These are phyloP conservation scores for Hippocampus zosterae DNA, from an alignment of 2,113 vertebrate genomes.

Conservation along the genomic window DNA sequence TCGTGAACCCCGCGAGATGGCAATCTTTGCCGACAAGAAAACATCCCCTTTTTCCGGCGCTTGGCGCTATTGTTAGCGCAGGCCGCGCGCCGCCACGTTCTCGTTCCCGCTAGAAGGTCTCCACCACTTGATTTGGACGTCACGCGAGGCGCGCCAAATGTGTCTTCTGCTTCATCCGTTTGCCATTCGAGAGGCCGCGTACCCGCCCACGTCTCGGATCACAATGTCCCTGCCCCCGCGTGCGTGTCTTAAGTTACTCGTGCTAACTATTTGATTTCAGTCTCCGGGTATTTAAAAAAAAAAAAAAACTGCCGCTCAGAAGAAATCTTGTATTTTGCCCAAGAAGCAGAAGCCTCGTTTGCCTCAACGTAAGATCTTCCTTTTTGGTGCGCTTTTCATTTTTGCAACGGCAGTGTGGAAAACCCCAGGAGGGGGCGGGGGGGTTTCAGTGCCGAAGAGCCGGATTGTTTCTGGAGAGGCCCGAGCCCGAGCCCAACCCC, in stretches of 20 bases:
- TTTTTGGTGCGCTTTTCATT: background rate
- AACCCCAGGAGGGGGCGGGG: background rate
- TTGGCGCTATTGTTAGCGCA: background rate
- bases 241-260: no score
- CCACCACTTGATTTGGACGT: no score
- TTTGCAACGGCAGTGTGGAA: constrained; percentile 19
- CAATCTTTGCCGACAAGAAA: constrained; percentile 6
- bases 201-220: constrained; percentile 36
- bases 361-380: background rate
- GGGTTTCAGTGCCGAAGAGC: constrained; percentile 36
- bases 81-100: no score
- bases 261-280: no score
- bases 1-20: background rate
- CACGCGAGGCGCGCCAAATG: no score
- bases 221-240: constrained; percentile 18
- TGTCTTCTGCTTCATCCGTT: constrained; percentile 6
- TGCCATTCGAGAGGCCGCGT: constrained; percentile 58
- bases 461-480: constrained; percentile 52
- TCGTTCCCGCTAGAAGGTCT: no score
- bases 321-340: no score
- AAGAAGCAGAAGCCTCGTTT: background rate
- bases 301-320: no score
- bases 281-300: no score
- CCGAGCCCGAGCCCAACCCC: constrained; percentile 51
- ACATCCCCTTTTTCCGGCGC: background rate